phyloP scores from a whole-genome alignment of 2,888 invertebrate genomes.

The Lydus trimaculatus region DNA sequence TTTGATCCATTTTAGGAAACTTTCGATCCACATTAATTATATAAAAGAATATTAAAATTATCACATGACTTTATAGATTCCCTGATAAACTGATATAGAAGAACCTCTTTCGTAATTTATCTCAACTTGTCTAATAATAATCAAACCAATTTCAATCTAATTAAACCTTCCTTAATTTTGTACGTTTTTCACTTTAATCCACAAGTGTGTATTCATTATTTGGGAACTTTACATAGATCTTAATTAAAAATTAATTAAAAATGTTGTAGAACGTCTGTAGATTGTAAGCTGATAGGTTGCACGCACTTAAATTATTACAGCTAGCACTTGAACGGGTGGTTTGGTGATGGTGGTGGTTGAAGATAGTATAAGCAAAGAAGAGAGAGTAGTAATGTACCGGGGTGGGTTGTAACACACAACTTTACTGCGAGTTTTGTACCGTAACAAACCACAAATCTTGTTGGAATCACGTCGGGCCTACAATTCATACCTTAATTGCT shows the following conservation, averaged over 20 bases:
- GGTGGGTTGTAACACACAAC: neutral
- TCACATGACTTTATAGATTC: too few relatives aligned
- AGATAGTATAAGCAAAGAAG: neutral
- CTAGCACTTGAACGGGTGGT: neutral
- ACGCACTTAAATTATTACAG: constrained; percentile 22
- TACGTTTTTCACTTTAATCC: neutral
- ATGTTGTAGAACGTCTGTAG: constrained; percentile 30
- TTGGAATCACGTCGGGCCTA: constrained; percentile 37
- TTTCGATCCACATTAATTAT: too few relatives aligned
- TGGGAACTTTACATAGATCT: constrained; percentile 24
- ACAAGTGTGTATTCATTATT: neutral
- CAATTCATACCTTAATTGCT: constrained; percentile 43
- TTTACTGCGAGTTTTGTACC: neutral
- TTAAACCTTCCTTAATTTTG: neutral
- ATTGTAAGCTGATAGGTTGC: constrained; percentile 36
- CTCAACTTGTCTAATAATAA: neutral
- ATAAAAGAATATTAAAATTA: too few relatives aligned
- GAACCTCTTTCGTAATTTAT: neutral
- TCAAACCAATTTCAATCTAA: neutral
- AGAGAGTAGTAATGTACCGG: neutral
- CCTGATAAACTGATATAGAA: too few relatives aligned
- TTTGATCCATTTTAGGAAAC: too few relatives aligned
- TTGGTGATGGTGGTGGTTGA: neutral
- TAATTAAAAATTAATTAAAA: constrained; percentile 44
- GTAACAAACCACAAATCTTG: constrained; percentile 36